Evolutionary conservation across 2,888 invertebrate species (phyloP), one percentile per base, ranked within the genome.

Genomic region (Orchestes rusci): DNA sequence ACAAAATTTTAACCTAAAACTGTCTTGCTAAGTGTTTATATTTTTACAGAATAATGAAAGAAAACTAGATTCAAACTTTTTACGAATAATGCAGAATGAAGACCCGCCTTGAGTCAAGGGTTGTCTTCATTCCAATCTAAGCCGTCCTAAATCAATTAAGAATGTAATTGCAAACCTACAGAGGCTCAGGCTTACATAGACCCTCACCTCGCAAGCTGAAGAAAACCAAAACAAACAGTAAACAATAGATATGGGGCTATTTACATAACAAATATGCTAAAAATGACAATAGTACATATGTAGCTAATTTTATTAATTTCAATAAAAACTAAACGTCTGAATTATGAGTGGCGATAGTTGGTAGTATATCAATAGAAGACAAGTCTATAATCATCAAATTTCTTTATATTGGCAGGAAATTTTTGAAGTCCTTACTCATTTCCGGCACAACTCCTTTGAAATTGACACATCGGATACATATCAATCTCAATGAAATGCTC

Each of bases 221-320:
- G 42, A 48, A 45, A 39, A 41, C 23, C 5, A 12, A 39, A 44
- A 39, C 20, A 42, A 42, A 3, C 41, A 39, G 27, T 48, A 43
- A 43, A 43, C 48, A 41, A 42, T 42, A 45, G 45, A 46, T 46
- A 48, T 48, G 35, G 39, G n/a, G 39, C 47, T 49, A 49, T 49
- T 39, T 49, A 49, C 49, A 48, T 49, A 49, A 49, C 49, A 49
- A 49, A 49, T 39, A 43, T 31, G 49, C 49, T 49, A 49, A 49
- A 49, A 49, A n/a, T n/a, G n/a, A n/a, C 42, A 45, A 49, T 45
- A 41, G 35, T 49, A 49, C 44, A 48, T 48, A 44, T 18, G 44
- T 41, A 48, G 39, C 38, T 40, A 48, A 41, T 48, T 45, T 43
- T 39, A 43, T 48, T 48, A 36, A 44, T 48, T 45, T 45, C 29